A percentile compares a stretch with the other conserved stretches of the same genome.
Conservation (phyloP, 2,113 vertebrate genomes). For the Dromiciops gliroides region DNA sequence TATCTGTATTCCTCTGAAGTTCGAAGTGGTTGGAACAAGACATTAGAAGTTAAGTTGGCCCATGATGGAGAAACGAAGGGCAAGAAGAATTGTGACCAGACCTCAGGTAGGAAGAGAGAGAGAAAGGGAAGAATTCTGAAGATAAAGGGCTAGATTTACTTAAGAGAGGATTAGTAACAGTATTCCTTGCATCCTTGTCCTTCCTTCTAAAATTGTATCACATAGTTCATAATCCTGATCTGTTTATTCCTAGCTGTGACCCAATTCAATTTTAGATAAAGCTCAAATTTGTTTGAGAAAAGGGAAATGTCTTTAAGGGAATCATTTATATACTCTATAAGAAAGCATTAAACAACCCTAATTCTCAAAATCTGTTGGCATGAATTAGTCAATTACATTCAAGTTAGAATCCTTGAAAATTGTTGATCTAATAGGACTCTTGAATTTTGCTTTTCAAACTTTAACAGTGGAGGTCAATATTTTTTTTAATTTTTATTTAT, state of each 20-base stretch:
- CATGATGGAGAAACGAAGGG: background rate
- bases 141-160: background rate
- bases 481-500: background rate
- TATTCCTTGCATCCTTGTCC: background rate
- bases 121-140: background rate
- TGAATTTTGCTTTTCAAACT: background rate
- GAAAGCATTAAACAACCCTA: background rate
- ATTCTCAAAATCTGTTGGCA: background rate
- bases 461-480: background rate
- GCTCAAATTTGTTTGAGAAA: background rate
- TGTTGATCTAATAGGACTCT: background rate
- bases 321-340: background rate
- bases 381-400: background rate
- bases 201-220: background rate
- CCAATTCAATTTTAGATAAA: background rate
- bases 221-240: background rate
- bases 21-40: background rate
- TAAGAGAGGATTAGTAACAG: background rate
- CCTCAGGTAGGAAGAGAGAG: background rate
- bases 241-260: background rate
- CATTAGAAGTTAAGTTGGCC: background rate
- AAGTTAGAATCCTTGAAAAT: background rate
- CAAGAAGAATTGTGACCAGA: background rate
- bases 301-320: background rate
- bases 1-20: background rate